Percentiles rank a stretch among this genome's conserved stretches.
Conservation (phyloP, 1,140 invertebrate species). For the Tetramorium parvispinum region DNA sequence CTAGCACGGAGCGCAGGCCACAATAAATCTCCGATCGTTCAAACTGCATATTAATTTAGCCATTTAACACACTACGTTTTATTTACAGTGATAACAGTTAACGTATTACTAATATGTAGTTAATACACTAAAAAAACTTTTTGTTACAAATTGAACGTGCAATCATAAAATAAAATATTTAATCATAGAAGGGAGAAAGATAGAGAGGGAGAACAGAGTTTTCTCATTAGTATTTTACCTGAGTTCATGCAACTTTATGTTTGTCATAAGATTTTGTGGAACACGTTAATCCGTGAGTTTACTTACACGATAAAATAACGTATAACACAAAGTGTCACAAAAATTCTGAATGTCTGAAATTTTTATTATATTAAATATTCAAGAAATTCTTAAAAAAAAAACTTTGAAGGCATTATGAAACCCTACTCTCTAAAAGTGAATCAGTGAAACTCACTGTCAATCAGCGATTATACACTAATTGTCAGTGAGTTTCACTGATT, state of each 20-base stretch:
- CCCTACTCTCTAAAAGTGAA: too few species aligned
- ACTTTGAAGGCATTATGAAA: neutral
- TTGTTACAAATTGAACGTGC: neutral
- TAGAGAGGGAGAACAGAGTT: conserved; percentile 5
- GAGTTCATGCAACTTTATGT: conserved; percentile 7
- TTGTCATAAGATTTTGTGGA: conserved; percentile 20
- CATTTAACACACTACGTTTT: conserved; percentile 28
- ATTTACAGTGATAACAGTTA: conserved; percentile 37
- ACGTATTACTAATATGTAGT: neutral
- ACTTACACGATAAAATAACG: conserved; percentile 7
- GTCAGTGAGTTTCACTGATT: too few species aligned
- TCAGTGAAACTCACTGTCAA: too few species aligned
- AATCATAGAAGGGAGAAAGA: neutral
- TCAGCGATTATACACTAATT: too few species aligned
- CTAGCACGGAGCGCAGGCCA: neutral
- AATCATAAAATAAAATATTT: conserved; percentile 43
- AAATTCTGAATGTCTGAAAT: neutral
- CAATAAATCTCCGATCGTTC: conserved; percentile 43
- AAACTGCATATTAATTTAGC: conserved; percentile 36
- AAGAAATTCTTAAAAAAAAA: neutral
- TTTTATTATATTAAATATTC: conserved; percentile 8
- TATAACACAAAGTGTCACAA: neutral
- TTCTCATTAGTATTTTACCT: conserved; percentile 23
- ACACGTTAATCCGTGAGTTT: conserved; percentile 23
- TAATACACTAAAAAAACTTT: conserved; percentile 12